phyloP scores from a whole-genome alignment of 2,113 vertebrate species.

The Caloenas nicobarica region DNA sequence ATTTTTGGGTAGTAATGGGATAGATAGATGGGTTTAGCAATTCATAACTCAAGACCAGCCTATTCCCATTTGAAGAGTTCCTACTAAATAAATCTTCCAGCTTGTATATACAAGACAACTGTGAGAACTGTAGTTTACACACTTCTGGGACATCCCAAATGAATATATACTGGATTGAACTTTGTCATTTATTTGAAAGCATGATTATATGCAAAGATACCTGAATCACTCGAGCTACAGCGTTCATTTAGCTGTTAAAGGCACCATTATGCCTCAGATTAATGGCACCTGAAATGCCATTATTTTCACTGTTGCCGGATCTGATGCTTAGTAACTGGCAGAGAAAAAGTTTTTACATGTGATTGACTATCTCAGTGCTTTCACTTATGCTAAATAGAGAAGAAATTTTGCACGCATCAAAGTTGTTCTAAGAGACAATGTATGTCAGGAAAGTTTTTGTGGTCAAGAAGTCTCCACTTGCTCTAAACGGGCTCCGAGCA shows the following conservation, averaged over 20 bases:
- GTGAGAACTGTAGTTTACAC: background rate
- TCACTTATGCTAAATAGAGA: constrained; percentile 5
- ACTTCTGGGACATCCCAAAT: background rate
- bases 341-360: background rate
- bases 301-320: constrained; percentile 37
- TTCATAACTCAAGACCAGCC: constrained; percentile 16
- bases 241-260: constrained; percentile 29
- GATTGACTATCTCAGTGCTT: constrained; percentile 5
- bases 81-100: constrained; percentile 41
- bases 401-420: background rate
- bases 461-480: background rate
- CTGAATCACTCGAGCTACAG: constrained; percentile 39
- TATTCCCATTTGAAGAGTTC: background rate
- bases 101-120: background rate
- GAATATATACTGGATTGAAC: background rate
- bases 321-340: constrained; percentile 15
- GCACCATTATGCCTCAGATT: constrained; percentile 26
- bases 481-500: background rate
- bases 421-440: background rate
- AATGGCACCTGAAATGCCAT: constrained; percentile 42
- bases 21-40: constrained; percentile 13
- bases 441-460: background rate
- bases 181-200: constrained; percentile 1
- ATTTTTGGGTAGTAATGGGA: background rate
- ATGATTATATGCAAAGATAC: constrained; percentile 33